Conservation (phyloP, 2,797 vertebrate species). For the Epinephelus awoara region DNA sequence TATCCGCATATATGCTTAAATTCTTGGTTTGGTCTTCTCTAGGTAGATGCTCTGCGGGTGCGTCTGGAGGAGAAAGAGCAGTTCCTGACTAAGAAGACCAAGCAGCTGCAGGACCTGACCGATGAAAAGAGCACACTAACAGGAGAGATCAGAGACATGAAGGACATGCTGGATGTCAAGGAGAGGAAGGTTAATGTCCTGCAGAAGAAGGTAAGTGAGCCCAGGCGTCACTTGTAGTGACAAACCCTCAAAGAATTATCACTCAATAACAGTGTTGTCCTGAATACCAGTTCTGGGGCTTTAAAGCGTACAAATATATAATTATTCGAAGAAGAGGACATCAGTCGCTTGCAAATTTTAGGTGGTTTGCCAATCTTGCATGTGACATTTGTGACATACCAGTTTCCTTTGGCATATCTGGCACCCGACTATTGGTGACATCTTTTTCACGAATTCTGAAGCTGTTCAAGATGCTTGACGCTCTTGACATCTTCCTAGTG, state of each 20-base stretch:
- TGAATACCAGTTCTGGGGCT: no score
- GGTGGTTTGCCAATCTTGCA: no score
- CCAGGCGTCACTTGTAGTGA: not conserved
- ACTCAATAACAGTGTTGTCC: no score
- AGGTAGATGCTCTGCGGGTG: constrained; percentile 96
- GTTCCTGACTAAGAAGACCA: constrained; percentile 96
- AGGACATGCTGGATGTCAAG: constrained; percentile 98
- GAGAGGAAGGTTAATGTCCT: constrained; percentile 96
- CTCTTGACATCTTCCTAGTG: no score
- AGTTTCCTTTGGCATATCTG: no score
- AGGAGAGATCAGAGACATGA: constrained; percentile 96
- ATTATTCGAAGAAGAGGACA: no score
- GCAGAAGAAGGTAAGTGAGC: constrained; percentile 92
- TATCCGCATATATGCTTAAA: constrained; percentile 1
- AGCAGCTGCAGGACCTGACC: constrained; percentile 95
- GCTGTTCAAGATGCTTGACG: no score
- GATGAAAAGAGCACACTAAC: constrained; percentile 96
- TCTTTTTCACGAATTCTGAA: no score
- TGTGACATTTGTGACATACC: no score
- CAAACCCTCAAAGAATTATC: not conserved
- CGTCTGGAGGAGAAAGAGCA: constrained; percentile 96
- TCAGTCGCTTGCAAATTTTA: no score
- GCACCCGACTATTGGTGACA: no score
- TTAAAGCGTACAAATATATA: no score
- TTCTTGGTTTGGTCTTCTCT: constrained; percentile 23